These are phyloP conservation scores for Halichoerus grypus DNA, from an alignment of 2,113 vertebrate species.

Conservation along the genomic window DNA sequence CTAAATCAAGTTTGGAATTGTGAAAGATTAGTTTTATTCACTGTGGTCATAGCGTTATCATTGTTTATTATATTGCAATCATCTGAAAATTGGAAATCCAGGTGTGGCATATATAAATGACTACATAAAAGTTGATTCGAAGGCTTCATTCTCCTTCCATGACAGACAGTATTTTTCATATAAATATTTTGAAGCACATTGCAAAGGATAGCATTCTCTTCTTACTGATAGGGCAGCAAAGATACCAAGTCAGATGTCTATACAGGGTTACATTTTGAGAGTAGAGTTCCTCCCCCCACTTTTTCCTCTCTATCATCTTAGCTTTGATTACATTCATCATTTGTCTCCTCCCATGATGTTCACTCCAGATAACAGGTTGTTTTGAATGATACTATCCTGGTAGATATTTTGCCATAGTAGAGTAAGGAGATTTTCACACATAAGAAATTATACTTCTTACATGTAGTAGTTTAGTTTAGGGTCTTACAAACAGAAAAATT, in stretches of 20 bases:
- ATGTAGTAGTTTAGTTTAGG: conserved; percentile 70
- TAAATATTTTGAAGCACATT: background rate
- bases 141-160: background rate
- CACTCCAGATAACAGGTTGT: background rate
- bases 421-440: conserved; percentile 57
- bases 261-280: background rate
- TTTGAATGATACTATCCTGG: background rate
- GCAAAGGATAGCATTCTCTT: background rate
- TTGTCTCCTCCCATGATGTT: background rate
- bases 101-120: background rate
- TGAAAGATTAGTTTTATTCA: conserved; percentile 39
- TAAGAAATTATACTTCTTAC: conserved; percentile 66
- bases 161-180: background rate
- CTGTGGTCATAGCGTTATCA: background rate
- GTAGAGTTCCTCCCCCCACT: background rate
- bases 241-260: background rate
- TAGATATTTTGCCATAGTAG: background rate
- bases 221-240: background rate
- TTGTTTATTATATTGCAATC: background rate
- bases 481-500: conserved; percentile 84
- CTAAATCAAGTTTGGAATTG: conserved; percentile 4
- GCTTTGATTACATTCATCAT: background rate
- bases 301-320: background rate
- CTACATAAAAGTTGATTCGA: background rate
- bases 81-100: background rate